Evolutionary conservation across 2,113 vertebrate species (phyloP).

Genomic region (Chelonoidis abingdonii): DNA sequence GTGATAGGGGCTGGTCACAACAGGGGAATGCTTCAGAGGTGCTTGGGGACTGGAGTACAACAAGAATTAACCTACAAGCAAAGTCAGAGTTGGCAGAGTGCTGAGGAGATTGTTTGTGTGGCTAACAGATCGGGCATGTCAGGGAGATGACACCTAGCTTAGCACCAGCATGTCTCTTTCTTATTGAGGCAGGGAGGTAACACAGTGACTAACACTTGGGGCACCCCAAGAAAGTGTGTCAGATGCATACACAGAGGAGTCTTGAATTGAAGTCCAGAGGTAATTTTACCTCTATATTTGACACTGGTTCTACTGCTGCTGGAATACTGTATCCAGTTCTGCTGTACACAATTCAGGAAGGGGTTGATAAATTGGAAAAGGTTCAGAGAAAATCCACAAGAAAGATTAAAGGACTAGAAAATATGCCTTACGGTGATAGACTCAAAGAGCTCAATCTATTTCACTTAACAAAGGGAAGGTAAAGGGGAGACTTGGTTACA

Average conservation of each 20-base stretch:
- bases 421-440: neutral
- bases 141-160: neutral
- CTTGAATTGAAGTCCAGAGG: neutral
- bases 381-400: neutral
- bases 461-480: neutral
- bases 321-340: neutral
- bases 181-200: neutral
- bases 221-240: neutral
- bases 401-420: neutral
- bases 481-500: neutral
- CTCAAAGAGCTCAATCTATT: neutral
- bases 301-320: neutral
- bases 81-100: neutral
- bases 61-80: neutral
- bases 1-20: too few relatives aligned
- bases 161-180: neutral
- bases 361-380: neutral
- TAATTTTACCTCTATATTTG: neutral
- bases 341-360: neutral
- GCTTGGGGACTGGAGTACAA: neutral
- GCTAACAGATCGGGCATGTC: neutral
- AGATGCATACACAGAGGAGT: neutral
- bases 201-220: neutral
- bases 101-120: neutral
- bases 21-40: neutral